Conservation (phyloP, 2,797 vertebrate genomes). For the Halcyon chelicuti region DNA sequence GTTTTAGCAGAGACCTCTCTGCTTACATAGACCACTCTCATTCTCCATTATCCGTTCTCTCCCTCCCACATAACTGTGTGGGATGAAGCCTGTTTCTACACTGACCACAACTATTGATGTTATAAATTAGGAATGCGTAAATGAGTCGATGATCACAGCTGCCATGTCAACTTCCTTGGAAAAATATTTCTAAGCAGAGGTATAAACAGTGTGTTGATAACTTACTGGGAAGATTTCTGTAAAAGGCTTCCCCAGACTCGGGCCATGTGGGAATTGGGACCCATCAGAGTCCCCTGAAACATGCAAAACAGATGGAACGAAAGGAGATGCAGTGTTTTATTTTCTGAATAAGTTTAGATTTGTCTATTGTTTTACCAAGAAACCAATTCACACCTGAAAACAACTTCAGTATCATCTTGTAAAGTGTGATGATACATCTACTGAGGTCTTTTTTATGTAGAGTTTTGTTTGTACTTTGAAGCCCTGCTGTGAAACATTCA, state of each 20-base stretch:
- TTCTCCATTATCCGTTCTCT: neutral
- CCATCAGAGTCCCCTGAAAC: neutral
- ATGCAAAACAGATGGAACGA: neutral
- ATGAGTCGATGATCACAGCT: rapidly evolving
- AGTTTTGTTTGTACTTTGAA: neutral
- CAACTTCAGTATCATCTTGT: neutral
- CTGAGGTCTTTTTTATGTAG: neutral
- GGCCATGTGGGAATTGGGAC: neutral
- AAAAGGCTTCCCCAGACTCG: neutral
- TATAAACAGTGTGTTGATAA: neutral
- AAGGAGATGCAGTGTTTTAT: neutral
- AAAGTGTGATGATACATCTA: neutral
- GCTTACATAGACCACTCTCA: neutral
- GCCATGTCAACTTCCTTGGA: neutral
- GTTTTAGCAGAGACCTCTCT: neutral
- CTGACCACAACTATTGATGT: neutral
- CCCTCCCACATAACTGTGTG: neutral
- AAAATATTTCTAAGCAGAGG: neutral
- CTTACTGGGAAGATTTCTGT: neutral
- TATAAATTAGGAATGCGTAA: neutral
- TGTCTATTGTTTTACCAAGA: neutral
- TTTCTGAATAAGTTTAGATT: neutral
- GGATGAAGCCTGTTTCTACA: neutral
- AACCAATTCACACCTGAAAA: neutral
- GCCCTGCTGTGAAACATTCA: neutral